A percentile compares a stretch with the other conserved stretches of the same genome.
Conservation (phyloP, 1,140 invertebrate genomes). For the Drosophila lowei region DNA sequence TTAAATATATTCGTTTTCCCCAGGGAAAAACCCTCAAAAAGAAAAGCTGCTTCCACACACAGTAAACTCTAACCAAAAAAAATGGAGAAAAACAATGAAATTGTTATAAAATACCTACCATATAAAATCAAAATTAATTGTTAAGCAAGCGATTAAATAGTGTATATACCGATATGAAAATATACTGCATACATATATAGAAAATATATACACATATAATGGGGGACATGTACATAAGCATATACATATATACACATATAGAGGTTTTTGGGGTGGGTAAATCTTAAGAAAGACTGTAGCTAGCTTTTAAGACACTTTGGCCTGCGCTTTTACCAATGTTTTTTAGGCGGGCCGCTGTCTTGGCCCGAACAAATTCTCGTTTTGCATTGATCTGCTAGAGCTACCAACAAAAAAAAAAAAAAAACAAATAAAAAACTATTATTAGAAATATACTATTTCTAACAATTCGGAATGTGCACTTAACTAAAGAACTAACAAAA, state of each 20-base stretch:
- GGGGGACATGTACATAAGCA: constrained; percentile 39
- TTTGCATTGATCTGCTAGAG: constrained; percentile 32
- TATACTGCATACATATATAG: constrained; percentile 14
- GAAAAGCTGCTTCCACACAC: constrained; percentile 63
- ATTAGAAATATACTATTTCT: constrained; percentile 6
- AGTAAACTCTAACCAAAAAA: constrained; percentile 25
- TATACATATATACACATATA: neutral
- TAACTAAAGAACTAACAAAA: constrained; percentile 9
- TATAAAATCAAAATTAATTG: constrained; percentile 51
- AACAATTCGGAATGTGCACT: constrained; percentile 51
- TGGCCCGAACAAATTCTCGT: neutral
- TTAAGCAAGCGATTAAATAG: constrained; percentile 40
- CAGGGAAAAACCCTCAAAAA: neutral
- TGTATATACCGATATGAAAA: constrained; percentile 38
- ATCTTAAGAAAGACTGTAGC: constrained; percentile 78
- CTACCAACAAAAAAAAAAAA: constrained; percentile 4
- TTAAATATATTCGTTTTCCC: constrained; percentile 1
- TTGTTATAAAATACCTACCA: constrained; percentile 48
- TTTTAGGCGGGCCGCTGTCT: constrained; percentile 15
- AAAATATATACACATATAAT: constrained; percentile 20
- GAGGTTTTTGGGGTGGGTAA: constrained; percentile 18
- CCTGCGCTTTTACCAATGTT: constrained; percentile 45
- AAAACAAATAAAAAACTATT: constrained; percentile 14
- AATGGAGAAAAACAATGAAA: constrained; percentile 43
- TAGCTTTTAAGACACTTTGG: constrained; percentile 66